Conservation (phyloP, 1,140 invertebrate species). For the Colletes latitarsis region DNA sequence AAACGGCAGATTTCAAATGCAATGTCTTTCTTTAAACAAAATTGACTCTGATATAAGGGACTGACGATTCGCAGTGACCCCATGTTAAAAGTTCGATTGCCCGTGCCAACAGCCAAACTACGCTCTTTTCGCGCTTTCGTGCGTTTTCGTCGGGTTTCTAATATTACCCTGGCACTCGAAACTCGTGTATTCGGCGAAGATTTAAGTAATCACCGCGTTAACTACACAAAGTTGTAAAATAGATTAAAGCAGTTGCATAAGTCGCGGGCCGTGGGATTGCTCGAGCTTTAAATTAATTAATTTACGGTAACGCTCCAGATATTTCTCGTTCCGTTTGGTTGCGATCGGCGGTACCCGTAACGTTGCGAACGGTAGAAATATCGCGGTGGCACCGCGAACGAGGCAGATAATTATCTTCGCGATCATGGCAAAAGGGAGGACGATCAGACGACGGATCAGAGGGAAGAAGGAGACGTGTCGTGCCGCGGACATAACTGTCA, state of each 20-base stretch:
- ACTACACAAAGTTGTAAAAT: slow-evolving; percentile 14
- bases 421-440: slow-evolving; percentile 56
- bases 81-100: too few species aligned
- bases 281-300: slow-evolving; percentile 61
- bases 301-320: slow-evolving; percentile 49
- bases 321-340: slow-evolving; percentile 38
- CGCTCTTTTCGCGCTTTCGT: neutral
- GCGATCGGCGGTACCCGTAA: neutral
- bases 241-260: slow-evolving; percentile 48
- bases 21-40: neutral
- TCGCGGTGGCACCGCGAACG: slow-evolving; percentile 44
- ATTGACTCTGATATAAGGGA: too few species aligned
- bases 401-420: slow-evolving; percentile 70
- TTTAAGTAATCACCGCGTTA: slow-evolving; percentile 28
- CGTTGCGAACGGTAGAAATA: slow-evolving; percentile 59
- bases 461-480: slow-evolving; percentile 69
- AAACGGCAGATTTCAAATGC: neutral
- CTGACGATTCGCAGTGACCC: too few species aligned
- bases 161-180: slow-evolving; percentile 45
- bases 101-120: too few species aligned
- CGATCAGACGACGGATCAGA: slow-evolving; percentile 73
- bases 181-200: neutral
- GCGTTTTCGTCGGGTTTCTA: slow-evolving; percentile 32
- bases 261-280: neutral
- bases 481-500: slow-evolving; percentile 75